phyloP scores from a whole-genome alignment of 2,888 invertebrate species.

The Nemapogon koenigi region DNA sequence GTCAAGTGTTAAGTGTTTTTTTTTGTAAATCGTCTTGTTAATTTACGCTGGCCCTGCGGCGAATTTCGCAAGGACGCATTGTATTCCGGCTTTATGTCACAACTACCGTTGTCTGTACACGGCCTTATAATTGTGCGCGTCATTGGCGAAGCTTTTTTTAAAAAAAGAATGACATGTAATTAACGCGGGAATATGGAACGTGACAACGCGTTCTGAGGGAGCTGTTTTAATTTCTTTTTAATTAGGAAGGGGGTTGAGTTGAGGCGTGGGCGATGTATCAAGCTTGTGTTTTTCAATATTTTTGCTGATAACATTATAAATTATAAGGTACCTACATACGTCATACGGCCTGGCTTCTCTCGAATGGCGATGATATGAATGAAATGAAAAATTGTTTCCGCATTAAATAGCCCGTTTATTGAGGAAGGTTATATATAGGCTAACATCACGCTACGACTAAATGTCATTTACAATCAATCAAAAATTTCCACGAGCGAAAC shows the following conservation, averaged over 20 bases:
- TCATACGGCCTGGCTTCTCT: no score
- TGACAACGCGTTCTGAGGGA: constrained; percentile 62
- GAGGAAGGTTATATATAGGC: no score
- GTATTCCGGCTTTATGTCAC: constrained; percentile 62
- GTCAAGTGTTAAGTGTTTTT: no score
- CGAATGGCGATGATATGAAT: no score
- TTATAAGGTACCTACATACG: no score
- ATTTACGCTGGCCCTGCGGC: constrained; percentile 61
- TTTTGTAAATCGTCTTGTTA: constrained; percentile 68
- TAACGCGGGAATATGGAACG: constrained; percentile 65
- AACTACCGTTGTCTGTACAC: constrained; percentile 62
- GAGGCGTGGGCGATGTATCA: background rate
- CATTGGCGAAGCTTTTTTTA: constrained; percentile 60
- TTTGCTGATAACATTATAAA: background rate
- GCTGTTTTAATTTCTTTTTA: constrained; percentile 53
- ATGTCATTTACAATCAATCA: no score
- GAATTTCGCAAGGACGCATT: constrained; percentile 63
- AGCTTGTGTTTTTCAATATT: background rate
- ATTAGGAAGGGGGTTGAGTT: constrained; percentile 40
- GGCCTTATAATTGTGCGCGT: constrained; percentile 61
- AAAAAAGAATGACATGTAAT: constrained; percentile 66
- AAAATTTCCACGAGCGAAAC: no score
- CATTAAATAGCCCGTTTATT: no score
- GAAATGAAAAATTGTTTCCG: no score
- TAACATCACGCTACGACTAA: no score